Percentiles rank a stretch among this genome's conserved stretches.
phyloP scores from a whole-genome alignment of 2,888 invertebrate genomes.

The Cloeon dipterum region DNA sequence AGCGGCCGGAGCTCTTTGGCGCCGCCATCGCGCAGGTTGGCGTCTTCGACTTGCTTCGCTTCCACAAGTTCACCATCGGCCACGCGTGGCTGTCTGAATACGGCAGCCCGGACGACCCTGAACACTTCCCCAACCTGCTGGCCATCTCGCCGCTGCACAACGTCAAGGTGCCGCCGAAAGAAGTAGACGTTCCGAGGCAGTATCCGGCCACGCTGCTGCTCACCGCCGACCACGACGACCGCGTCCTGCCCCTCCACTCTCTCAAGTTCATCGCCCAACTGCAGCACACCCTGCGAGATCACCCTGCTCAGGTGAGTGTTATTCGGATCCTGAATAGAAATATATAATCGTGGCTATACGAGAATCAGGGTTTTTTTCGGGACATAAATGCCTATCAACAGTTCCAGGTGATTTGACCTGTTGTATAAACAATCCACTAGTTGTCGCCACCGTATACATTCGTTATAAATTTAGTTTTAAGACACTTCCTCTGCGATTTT shows the following conservation, averaged over 20 bases:
- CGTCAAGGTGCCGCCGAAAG: constrained; percentile 32
- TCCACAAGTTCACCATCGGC: constrained; percentile 95
- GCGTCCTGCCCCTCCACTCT: constrained; percentile 93
- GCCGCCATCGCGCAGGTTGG: constrained; percentile 87
- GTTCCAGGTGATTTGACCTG: no score
- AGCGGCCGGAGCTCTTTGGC: constrained; percentile 83
- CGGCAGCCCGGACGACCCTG: constrained; percentile 67
- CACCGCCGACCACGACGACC: constrained; percentile 97
- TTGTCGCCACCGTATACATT: no score
- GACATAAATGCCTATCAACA: no score
- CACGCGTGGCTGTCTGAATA: constrained; percentile 93
- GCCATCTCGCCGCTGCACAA: constrained; percentile 92
- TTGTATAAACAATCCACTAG: no score
- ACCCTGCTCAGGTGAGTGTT: constrained; percentile 28
- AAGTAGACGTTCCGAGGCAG: constrained; percentile 22
- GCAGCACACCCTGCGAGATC: constrained; percentile 44
- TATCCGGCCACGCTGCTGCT: constrained; percentile 81
- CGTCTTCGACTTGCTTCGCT: constrained; percentile 95
- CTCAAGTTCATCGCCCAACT: constrained; percentile 83
- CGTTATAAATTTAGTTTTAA: no score
- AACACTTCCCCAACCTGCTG: constrained; percentile 63
- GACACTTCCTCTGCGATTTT: no score
- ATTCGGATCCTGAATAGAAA: no score
- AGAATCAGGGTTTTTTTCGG: no score
- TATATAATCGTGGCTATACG: no score